Conservation (phyloP, 2,888 invertebrate genomes). For the Coenonympha glycerion region DNA sequence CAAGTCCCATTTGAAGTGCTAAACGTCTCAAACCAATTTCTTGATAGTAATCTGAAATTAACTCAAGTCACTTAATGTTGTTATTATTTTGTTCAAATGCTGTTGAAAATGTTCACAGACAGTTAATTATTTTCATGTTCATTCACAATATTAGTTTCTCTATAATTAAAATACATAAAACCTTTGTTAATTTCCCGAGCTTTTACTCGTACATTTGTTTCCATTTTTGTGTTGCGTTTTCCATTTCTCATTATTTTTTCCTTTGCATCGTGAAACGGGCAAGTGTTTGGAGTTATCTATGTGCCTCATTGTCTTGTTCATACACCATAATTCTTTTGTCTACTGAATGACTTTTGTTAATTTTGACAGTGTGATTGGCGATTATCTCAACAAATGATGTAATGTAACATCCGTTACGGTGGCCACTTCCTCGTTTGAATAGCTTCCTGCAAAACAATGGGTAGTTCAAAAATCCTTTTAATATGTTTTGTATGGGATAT, state of each 20-base stretch:
- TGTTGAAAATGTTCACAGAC: neutral
- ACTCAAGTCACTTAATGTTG: too few relatives aligned
- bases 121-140: neutral
- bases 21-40: too few relatives aligned
- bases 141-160: neutral
- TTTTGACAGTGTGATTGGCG: constrained; percentile 27
- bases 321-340: constrained; percentile 20
- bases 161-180: neutral
- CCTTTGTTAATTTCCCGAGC: neutral
- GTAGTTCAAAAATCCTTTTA: constrained; percentile 30
- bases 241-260: neutral
- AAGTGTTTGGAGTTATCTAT: constrained; percentile 4
- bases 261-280: neutral
- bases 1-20: too few relatives aligned
- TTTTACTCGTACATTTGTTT: neutral
- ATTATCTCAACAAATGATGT: constrained; percentile 42
- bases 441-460: constrained; percentile 49
- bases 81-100: too few relatives aligned
- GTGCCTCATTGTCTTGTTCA: constrained; percentile 1
- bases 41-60: too few relatives aligned
- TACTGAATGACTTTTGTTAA: constrained; percentile 16
- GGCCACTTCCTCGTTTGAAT: constrained; percentile 55
- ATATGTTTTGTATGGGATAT: constrained; percentile 18
- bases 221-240: neutral
- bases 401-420: constrained; percentile 48